A percentile compares a stretch with the other conserved stretches of the same genome.
Conservation (phyloP, 2,113 vertebrate species). For the Pandion haliaetus region DNA sequence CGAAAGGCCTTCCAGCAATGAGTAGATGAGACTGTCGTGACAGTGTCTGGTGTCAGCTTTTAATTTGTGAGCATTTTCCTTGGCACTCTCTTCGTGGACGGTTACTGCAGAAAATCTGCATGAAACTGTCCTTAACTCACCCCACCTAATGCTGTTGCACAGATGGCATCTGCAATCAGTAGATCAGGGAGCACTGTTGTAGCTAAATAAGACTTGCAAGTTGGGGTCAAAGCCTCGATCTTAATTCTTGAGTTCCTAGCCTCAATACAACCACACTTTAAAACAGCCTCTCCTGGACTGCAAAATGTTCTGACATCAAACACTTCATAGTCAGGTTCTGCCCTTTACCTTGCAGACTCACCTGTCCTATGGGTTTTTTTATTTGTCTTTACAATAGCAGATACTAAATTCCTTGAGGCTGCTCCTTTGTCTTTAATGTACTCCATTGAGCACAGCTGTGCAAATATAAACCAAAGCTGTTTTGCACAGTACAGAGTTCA, state of each 20-base stretch:
- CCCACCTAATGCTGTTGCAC: not conserved
- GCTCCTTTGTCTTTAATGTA: not conserved
- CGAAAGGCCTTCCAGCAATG: not conserved
- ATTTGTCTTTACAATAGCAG: not conserved
- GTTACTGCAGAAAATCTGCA: not conserved
- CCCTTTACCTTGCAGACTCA: not conserved
- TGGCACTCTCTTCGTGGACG: not conserved
- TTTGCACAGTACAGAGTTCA: not conserved
- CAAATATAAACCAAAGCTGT: not conserved
- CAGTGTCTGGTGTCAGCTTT: conserved; percentile 28
- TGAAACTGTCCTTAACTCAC: conserved; percentile 36
- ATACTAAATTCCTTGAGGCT: not conserved
- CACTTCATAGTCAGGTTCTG: not conserved
- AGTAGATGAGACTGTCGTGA: not conserved
- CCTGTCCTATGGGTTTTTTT: not conserved
- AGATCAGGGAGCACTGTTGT: not conserved
- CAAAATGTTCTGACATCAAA: not conserved
- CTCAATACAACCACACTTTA: not conserved
- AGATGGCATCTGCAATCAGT: not conserved
- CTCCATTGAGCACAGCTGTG: not conserved
- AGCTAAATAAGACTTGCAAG: not conserved
- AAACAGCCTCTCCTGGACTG: not conserved
- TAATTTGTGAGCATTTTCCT: not conserved
- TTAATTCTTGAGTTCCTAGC: not conserved
- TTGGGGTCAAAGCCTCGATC: not conserved